Conservation (phyloP, 2,113 vertebrate species). For the Pachycephala philippinensis region DNA sequence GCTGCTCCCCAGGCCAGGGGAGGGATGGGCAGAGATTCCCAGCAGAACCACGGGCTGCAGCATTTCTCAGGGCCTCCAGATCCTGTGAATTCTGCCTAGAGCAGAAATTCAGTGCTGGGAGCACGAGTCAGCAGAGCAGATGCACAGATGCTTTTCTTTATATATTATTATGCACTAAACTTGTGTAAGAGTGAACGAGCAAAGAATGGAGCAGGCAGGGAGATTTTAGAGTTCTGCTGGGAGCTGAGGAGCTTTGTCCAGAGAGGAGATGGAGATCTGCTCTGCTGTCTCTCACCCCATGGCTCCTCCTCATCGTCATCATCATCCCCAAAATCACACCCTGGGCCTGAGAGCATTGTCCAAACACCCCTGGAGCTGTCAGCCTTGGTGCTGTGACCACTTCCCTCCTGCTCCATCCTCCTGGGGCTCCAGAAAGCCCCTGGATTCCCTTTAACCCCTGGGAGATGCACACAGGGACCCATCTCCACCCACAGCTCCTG, state of each 20-base stretch:
- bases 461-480: neutral
- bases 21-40: neutral
- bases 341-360: fast-evolving
- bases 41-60: neutral
- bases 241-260: neutral
- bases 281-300: neutral
- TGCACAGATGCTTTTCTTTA: neutral
- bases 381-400: fast-evolving
- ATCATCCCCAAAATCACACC: neutral
- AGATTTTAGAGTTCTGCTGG: neutral
- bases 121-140: neutral
- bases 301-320: neutral
- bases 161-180: neutral
- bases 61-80: neutral
- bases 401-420: neutral
- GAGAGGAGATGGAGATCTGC: neutral
- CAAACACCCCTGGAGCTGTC: neutral
- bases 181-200: neutral
- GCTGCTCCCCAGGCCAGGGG: neutral
- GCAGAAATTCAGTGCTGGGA: neutral
- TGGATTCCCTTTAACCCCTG: neutral
- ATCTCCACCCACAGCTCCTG: neutral
- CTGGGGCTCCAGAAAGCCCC: neutral
- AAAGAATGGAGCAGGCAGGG: neutral
- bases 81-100: neutral